Evolutionary conservation across 2,113 vertebrate genomes (phyloP), one percentile per base, ranked within the genome.

Genomic region (Cyprinodon brontotheroides): DNA sequence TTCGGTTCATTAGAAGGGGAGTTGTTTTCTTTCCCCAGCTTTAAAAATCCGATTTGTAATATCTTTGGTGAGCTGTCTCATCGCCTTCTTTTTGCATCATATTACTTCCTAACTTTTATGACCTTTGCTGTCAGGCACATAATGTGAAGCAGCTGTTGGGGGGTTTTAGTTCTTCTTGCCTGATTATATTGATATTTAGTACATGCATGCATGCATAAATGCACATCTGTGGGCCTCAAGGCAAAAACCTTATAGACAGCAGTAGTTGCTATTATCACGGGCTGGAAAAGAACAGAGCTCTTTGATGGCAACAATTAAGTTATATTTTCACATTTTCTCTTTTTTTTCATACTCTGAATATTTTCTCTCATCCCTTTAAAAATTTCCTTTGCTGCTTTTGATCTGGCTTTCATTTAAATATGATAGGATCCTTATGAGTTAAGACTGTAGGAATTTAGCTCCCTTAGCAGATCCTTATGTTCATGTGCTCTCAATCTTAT

Each of bases 291-390:
- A 79, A 85, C 57, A 88, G 65, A 74, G 4, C 43, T 94, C 90
- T 95, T 95, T 95, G 94, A 96, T 94, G 94, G 92, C 78, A 92
- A 95, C 95, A 94, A 96, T 96, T 96, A 95, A 95, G 61, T 86
- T 20, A 91, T 92, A 94, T 81, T 91, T 93, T 11, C 13, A 3
- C 72, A 86, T 82, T 94, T 94, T 83, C 79, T 73, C 66, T 92
- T 37, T 38, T 79, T 94, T 92, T 39, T 3, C 65, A 66, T 8
- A 9, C 36, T 61, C 38, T 22, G 39, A 81, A 61, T 75, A 47
- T 80, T 77, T 81, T 60, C 78, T 95, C 95, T 94, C 90, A 94
- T 91, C 77, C 68, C 67, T 68, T 65, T 67, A 39, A 37, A 69
- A 13, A 45, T 63, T 43, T 36, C n/a, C 67, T 50, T 50, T 41